These are phyloP conservation scores for Pantherophis guttatus DNA, from an alignment of 2,113 vertebrate genomes.

Conservation along the genomic window DNA sequence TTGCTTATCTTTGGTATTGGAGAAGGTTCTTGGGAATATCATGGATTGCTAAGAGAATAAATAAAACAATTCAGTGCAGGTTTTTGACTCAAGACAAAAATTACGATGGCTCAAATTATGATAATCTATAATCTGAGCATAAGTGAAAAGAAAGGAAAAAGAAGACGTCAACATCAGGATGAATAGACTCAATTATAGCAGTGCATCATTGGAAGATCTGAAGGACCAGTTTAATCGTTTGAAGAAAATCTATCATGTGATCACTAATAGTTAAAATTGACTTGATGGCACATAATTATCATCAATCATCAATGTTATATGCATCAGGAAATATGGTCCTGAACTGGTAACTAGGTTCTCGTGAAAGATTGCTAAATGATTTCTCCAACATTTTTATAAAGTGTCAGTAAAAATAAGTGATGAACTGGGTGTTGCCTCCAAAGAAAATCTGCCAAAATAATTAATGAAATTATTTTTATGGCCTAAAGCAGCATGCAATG, in stretches of 20 bases:
- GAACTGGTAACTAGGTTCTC: neutral
- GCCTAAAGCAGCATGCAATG: neutral
- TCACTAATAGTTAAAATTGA: neutral
- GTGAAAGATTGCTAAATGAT: neutral
- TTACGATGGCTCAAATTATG: neutral
- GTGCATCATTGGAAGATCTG: neutral
- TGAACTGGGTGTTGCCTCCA: neutral
- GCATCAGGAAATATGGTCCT: neutral
- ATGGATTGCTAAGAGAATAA: neutral
- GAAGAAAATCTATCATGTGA: neutral
- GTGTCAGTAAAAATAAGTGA: neutral
- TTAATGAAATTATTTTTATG: neutral
- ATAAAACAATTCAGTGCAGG: neutral
- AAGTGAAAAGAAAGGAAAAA: neutral
- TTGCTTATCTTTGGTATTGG: neutral
- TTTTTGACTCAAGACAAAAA: neutral
- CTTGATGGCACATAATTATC: neutral
- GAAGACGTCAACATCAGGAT: neutral
- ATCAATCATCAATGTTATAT: neutral
- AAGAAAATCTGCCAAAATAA: neutral
- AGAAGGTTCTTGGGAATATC: neutral
- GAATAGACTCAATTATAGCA: neutral
- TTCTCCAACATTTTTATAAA: neutral
- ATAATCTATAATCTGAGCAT: neutral
- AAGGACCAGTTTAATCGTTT: neutral